Evolutionary conservation across 2,888 invertebrate genomes (phyloP).

Genomic region (Phaedon cochleariae): DNA sequence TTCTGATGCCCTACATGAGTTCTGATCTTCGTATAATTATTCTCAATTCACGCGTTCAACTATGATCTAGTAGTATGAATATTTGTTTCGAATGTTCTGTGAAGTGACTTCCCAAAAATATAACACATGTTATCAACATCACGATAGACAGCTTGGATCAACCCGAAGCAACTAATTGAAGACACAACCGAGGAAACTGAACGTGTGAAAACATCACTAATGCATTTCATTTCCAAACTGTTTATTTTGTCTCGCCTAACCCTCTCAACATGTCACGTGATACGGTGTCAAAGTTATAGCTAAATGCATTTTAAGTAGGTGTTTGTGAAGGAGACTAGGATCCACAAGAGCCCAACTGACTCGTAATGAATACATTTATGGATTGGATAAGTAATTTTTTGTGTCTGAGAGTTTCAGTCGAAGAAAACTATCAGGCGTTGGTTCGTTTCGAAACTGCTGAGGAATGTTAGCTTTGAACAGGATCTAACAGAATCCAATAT

Average conservation of each 20-base stretch:
- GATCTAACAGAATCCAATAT: neutral
- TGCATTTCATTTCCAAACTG: conserved; percentile 29
- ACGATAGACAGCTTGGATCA: too few species aligned
- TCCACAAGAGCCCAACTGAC: conserved; percentile 4
- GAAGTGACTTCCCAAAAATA: too few species aligned
- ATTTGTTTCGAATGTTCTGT: too few species aligned
- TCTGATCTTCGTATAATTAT: too few species aligned
- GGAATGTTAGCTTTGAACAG: neutral
- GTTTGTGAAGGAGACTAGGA: neutral
- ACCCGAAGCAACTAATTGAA: neutral
- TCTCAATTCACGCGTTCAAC: too few species aligned
- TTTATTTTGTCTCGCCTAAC: conserved; percentile 23
- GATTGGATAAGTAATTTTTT: conserved; percentile 4
- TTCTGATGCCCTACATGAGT: too few species aligned
- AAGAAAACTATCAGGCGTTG: neutral
- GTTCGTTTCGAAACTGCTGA: neutral
- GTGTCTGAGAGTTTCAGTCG: neutral
- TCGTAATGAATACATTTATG: too few species aligned
- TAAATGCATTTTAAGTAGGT: conserved; percentile 11
- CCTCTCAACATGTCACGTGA: conserved; percentile 21
- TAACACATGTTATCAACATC: too few species aligned
- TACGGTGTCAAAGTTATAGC: conserved; percentile 14
- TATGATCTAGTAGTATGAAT: too few species aligned
- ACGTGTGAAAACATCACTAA: conserved; percentile 29
- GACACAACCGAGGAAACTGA: neutral